Conservation (phyloP, 2,113 vertebrate genomes). For the Sapajus apella region DNA sequence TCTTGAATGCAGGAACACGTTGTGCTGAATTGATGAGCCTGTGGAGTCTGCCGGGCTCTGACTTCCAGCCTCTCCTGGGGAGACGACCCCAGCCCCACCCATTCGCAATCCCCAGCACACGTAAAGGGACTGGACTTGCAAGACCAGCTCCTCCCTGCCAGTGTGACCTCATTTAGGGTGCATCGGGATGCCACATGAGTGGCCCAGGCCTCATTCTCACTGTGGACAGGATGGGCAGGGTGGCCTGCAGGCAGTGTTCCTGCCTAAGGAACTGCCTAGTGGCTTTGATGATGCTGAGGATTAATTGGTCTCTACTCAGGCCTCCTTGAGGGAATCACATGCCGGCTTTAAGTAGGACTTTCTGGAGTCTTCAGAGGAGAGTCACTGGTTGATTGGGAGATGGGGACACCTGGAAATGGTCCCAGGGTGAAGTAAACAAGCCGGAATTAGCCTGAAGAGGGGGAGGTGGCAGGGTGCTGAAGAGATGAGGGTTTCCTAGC, state of each 20-base stretch:
- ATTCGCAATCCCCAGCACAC: too few species aligned
- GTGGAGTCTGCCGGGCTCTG: accelerated
- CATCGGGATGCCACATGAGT: background rate
- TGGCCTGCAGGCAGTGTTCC: background rate
- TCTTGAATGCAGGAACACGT: background rate
- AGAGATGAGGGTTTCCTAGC: background rate
- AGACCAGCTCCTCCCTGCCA: background rate
- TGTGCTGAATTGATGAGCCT: background rate
- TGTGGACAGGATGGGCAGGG: accelerated
- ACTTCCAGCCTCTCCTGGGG: background rate
- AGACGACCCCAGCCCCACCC: accelerated
- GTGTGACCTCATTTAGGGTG: background rate
- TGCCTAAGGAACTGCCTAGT: background rate
- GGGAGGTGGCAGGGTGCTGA: background rate
- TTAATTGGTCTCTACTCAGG: background rate
- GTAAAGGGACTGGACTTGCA: background rate
- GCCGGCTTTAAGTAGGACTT: background rate
- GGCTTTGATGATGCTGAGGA: background rate
- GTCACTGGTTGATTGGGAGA: background rate
- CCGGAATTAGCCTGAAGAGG: background rate
- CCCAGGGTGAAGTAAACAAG: background rate
- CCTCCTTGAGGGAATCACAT: background rate
- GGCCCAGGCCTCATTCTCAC: background rate
- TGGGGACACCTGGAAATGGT: too few species aligned
- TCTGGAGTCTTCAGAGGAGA: background rate